Evolutionary conservation across 2,888 invertebrate genomes (phyloP), one percentile per base, ranked within the genome.

Genomic region (Nomada hirtipes): DNA sequence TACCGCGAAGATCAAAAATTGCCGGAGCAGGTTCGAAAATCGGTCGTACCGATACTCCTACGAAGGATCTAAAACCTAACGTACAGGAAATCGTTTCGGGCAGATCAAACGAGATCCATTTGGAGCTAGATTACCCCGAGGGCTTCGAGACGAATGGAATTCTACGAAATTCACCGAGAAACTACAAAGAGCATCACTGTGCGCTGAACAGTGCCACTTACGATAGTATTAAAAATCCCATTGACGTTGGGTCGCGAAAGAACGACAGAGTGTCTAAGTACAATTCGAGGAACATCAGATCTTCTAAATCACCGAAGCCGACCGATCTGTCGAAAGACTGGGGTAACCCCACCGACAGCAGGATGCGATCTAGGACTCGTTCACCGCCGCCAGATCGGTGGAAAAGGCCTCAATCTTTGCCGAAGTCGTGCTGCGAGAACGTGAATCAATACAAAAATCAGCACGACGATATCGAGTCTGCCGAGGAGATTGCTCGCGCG

Each of bases 291-390:
- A 29, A 4, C 11, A 0, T 47, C 4, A 73, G 13, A 11, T 2
- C 9, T 3, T 1, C 9, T 1, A 52, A 26, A 2, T 57, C 52
- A 0, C 18, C 29, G 1, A 65, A 18, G 1, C 4, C 70, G 52
- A 53, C 0, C 13, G 52, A 69, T 1, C 11, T 4, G 0, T 20
- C 59, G 3, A 57, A 11, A 26, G 29, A 23, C 0, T 7, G 42
- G 10, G 42, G 67, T 0, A 64, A 53, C 13, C 0, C 20, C 2
- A 3, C 2, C 2, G 11, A 4, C 0, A 4, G 1, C 4, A 68
- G 20, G 18, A 52, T 59, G 1, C 82, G 82, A 44, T 73, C 73
- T 1, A 65, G 75, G 70, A 79, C 74, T 0, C 52, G 23, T 65
- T 79, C 79, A 44, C 64, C 71, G 26, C 57, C 73, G 2, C 36